phyloP scores from a whole-genome alignment of 1,140 invertebrate genomes.

The Macrosteles quadrilineatus region DNA sequence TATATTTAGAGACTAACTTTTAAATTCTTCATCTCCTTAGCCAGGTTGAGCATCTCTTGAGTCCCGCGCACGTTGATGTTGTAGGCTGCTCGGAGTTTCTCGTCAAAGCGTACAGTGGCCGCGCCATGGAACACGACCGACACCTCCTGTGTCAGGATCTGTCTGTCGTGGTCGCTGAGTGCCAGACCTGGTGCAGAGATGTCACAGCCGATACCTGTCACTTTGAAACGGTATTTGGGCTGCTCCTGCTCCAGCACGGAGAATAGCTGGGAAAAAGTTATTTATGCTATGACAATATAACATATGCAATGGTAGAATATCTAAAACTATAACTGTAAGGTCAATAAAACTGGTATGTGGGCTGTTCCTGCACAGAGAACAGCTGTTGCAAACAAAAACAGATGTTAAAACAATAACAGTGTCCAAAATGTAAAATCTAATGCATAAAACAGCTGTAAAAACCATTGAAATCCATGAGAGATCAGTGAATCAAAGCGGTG shows the following conservation, averaged over 20 bases:
- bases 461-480: too few relatives aligned
- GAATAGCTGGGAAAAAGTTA: conserved; percentile 41
- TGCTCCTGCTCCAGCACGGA: conserved; percentile 38
- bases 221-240: conserved; percentile 64
- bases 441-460: too few relatives aligned
- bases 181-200: conserved; percentile 63
- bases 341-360: too few relatives aligned
- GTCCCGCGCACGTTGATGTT: conserved; percentile 64
- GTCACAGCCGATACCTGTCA: conserved; percentile 65
- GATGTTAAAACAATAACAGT: too few relatives aligned
- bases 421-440: too few relatives aligned
- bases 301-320: too few relatives aligned
- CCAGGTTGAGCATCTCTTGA: conserved; percentile 59
- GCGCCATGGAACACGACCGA: conserved; percentile 76
- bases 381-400: too few relatives aligned
- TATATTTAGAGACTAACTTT: too few relatives aligned
- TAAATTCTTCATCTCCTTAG: conserved; percentile 64
- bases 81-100: conserved; percentile 65
- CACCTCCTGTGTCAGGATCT: conserved; percentile 60
- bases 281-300: too few relatives aligned
- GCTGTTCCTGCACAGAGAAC: too few relatives aligned
- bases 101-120: conserved; percentile 87
- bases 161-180: conserved; percentile 58
- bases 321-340: too few relatives aligned
- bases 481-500: too few relatives aligned